Conservation (phyloP, 2,797 vertebrate genomes). For the Pitangus sulphuratus region DNA sequence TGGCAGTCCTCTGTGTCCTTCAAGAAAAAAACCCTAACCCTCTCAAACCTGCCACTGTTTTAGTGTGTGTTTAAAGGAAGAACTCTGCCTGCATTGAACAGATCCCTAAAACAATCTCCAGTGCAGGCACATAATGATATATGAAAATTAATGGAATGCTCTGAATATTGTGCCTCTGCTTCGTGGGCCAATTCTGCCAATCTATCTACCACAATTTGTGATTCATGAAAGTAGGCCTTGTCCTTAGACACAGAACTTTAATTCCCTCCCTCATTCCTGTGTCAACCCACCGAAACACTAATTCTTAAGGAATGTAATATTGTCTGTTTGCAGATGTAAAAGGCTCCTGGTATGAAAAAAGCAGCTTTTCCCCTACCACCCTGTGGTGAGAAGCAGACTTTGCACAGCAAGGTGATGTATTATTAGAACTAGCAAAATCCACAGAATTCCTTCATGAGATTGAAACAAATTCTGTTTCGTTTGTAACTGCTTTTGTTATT, state of each 20-base stretch:
- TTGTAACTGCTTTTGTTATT: constrained; percentile 49
- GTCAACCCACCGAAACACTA: not conserved
- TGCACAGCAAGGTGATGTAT: constrained; percentile 38
- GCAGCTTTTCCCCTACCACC: not conserved
- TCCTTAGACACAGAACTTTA: not conserved
- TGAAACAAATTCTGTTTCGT: constrained; percentile 47
- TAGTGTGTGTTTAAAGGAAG: not conserved
- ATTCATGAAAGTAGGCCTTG: not conserved
- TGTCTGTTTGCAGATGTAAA: not conserved
- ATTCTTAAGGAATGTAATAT: not conserved
- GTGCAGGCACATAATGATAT: not conserved
- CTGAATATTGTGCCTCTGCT: not conserved
- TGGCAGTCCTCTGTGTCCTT: not conserved
- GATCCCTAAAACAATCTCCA: not conserved
- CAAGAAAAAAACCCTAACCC: not conserved
- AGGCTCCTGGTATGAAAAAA: constrained; percentile 3
- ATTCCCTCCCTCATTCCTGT: not conserved
- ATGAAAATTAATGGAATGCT: not conserved
- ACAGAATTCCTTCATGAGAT: constrained; percentile 18
- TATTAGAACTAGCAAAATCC: constrained; percentile 18
- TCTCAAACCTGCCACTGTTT: not conserved
- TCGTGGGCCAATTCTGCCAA: not conserved
- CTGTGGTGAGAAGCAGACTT: constrained; percentile 25
- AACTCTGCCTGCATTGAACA: not conserved
- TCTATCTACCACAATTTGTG: not conserved